Evolutionary conservation across 2,888 invertebrate species (phyloP), one percentile per base, ranked within the genome.

Genomic region (Epinotia nisella): DNA sequence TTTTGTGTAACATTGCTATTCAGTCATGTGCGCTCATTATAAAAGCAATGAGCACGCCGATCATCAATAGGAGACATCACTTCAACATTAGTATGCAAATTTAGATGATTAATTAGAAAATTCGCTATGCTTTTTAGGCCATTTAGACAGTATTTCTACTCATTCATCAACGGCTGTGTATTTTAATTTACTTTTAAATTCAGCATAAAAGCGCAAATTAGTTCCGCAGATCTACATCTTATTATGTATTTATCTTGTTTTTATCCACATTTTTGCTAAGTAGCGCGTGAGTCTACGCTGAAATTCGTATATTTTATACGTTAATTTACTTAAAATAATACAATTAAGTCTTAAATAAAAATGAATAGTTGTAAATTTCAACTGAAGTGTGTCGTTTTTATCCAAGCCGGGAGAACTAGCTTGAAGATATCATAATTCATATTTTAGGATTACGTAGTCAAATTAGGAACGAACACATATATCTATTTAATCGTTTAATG

Each of bases 11-110:
- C 55, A 66, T n/a, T 11, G 21, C n/a, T 45, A 62, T 59, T 19
- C 51, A 65, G 79, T 80, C 78, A 78, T 79, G n/a, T 53, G 19
- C 73, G 77, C 82, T 85, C 82, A 85, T 85, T 85, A 83, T 84
- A 24, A 85, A 83, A 82, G 84, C 85, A 85, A 85, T 83, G 78
- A 75, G 77, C 79, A 76, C 79, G 73, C 75, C 73, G 71, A 71
- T 75, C 74, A 56, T 72, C 67, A 67, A 67, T 67, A 67, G 17
- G 49, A 61, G 67, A 62, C 49, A 68, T 72, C 5, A 45, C 49
- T 24, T 61, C 56, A 45, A 61, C 71, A 68, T 72, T 68, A 62
- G 15, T 68, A 72, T 72, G 72, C 35, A 58, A 49, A 71, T 71
- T 71, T 53, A 13, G 66, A 60, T 17, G 41, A 72, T 72, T 67